Percentiles rank a stretch among this genome's conserved stretches.
Conservation (phyloP, 1,140 invertebrate genomes). For the Caerostris darwini region DNA sequence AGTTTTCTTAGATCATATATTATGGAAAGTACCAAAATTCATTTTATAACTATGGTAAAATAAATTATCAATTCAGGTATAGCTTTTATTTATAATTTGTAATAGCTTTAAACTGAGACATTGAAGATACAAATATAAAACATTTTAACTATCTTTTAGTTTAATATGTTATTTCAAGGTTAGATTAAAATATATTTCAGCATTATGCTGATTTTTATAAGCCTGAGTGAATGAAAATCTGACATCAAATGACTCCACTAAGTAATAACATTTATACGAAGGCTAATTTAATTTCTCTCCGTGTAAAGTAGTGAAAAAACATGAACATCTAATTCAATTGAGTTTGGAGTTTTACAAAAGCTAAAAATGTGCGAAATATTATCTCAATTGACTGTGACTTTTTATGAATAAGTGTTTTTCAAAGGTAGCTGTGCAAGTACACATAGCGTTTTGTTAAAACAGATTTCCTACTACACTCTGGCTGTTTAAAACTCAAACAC, state of each 20-base stretch:
- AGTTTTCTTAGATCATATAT: too few relatives aligned
- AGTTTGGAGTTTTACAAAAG: background rate
- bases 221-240: too few relatives aligned
- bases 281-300: background rate
- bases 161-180: too few relatives aligned
- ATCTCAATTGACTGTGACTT: background rate
- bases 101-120: too few relatives aligned
- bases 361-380: background rate
- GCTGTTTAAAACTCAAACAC: conserved; percentile 32
- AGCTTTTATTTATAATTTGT: too few relatives aligned
- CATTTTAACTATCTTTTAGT: too few relatives aligned
- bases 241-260: background rate
- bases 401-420: background rate
- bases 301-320: background rate
- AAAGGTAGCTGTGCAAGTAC: background rate
- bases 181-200: too few relatives aligned
- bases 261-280: background rate
- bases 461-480: background rate
- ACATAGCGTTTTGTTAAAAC: conserved; percentile 10
- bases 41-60: too few relatives aligned
- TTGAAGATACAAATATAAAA: too few relatives aligned
- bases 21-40: too few relatives aligned
- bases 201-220: too few relatives aligned
- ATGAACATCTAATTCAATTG: background rate
- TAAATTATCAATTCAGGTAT: too few relatives aligned